A percentile compares a stretch with the other conserved stretches of the same genome.
phyloP scores from a whole-genome alignment of 1,140 invertebrate genomes.

The Drosophila ohnishii region DNA sequence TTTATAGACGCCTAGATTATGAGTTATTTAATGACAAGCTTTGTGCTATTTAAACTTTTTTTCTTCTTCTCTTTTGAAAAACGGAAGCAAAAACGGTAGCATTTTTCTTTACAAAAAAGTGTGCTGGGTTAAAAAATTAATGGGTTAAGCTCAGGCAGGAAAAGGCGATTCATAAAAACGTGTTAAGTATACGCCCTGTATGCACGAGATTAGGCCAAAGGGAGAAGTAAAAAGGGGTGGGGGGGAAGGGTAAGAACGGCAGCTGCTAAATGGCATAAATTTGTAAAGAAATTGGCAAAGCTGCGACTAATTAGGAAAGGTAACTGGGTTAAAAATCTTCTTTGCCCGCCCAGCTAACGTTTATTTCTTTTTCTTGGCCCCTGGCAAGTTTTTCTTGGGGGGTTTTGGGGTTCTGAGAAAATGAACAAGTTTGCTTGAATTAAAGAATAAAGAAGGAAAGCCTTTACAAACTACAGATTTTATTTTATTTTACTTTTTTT shows the following conservation, averaged over 20 bases:
- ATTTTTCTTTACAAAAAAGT: neutral
- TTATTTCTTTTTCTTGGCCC: conserved; percentile 11
- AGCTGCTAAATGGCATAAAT: conserved; percentile 45
- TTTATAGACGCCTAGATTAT: conserved; percentile 21
- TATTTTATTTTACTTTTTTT: too few species aligned
- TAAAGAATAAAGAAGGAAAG: neutral
- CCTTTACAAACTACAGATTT: neutral
- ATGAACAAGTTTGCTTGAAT: conserved; percentile 2
- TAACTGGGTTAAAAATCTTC: conserved; percentile 49
- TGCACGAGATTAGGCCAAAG: conserved; percentile 28
- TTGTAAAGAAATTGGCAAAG: conserved; percentile 55
- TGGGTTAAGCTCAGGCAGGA: conserved; percentile 12
- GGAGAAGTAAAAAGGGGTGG: neutral
- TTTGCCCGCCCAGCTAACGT: neutral
- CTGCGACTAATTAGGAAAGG: conserved; percentile 49
- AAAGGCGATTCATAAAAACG: conserved; percentile 51
- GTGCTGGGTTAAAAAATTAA: conserved; percentile 4
- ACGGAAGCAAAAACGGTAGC: neutral
- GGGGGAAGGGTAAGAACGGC: neutral
- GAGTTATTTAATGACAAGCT: conserved; percentile 12
- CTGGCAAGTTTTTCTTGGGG: neutral
- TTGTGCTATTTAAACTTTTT: conserved; percentile 1
- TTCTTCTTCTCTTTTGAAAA: neutral
- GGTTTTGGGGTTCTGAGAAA: neutral
- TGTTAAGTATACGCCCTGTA: conserved; percentile 48